These are phyloP conservation scores for Mormyrus iriodes DNA, from an alignment of 2,113 vertebrate species.

Conservation along the genomic window DNA sequence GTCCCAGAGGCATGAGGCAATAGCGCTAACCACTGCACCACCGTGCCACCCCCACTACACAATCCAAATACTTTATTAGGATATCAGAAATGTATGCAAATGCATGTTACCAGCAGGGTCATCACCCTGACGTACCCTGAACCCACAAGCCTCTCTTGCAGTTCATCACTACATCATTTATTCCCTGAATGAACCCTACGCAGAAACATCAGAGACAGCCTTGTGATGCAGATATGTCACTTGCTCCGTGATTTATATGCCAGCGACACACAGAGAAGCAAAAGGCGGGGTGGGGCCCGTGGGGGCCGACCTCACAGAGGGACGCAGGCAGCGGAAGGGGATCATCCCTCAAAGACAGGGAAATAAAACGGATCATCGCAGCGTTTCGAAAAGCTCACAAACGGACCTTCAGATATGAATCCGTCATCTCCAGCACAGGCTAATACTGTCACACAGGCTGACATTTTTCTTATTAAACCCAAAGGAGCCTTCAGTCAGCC, in stretches of 20 bases:
- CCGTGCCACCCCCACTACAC: neutral
- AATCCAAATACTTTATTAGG: neutral
- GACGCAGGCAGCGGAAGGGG: neutral
- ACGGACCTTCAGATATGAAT: constrained; percentile 22
- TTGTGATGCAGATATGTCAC: neutral
- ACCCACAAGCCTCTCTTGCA: neutral
- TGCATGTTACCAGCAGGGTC: neutral
- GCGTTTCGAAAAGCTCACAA: constrained; percentile 18
- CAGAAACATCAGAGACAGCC: neutral
- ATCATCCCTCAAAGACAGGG: constrained; percentile 22
- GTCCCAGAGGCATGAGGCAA: neutral
- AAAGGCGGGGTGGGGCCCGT: neutral
- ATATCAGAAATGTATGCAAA: neutral
- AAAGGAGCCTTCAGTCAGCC: constrained; percentile 31
- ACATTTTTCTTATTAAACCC: constrained; percentile 42
- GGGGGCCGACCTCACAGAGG: neutral
- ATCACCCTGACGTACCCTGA: neutral
- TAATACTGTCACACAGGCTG: constrained; percentile 21
- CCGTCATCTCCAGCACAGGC: constrained; percentile 16
- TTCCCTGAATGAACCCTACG: neutral
- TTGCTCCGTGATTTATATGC: neutral
- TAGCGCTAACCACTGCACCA: neutral
- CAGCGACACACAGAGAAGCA: neutral
- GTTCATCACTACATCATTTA: neutral
- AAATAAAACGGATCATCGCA: constrained; percentile 17